phyloP scores from a whole-genome alignment of 2,797 vertebrate genomes.

The Tokudaia muenninki region DNA sequence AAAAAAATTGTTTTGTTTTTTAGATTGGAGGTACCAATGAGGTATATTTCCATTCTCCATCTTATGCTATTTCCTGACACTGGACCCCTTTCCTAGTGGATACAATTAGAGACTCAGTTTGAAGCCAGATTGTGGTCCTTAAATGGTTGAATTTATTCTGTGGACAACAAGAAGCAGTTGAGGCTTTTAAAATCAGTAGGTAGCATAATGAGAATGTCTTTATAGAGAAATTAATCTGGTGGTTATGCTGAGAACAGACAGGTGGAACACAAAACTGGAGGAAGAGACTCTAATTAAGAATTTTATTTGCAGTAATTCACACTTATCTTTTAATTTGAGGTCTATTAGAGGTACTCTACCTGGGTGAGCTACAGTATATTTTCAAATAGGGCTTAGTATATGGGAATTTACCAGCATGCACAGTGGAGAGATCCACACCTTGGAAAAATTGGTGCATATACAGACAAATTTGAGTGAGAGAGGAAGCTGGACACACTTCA shows the following conservation, averaged over 20 bases:
- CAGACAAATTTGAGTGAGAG: background rate
- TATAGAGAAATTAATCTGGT: conserved; percentile 59
- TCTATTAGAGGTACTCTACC: conserved; percentile 21
- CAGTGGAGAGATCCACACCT: background rate
- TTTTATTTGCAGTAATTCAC: conserved; percentile 50
- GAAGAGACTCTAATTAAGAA: background rate
- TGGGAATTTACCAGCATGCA: background rate
- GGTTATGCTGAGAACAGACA: conserved; percentile 1
- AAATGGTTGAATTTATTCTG: conserved; percentile 62
- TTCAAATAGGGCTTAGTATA: background rate
- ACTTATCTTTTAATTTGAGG: conserved; percentile 42
- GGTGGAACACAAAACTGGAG: conserved; percentile 35
- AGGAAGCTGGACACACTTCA: background rate
- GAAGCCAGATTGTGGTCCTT: conserved; percentile 15
- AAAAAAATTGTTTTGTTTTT: background rate
- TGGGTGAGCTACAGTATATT: background rate
- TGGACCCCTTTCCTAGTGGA: background rate
- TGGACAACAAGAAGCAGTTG: conserved; percentile 58
- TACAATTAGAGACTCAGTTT: conserved; percentile 15
- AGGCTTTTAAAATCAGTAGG: conserved; percentile 65
- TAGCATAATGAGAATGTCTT: conserved; percentile 60
- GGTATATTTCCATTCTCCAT: background rate
- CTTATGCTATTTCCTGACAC: background rate
- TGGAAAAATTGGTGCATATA: conserved; percentile 14
- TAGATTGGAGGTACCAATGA: background rate